A percentile compares a stretch with the other conserved stretches of the same genome.
Evolutionary conservation across 2,113 vertebrate species (phyloP).

Genomic region (Cebidichthys violaceus): DNA sequence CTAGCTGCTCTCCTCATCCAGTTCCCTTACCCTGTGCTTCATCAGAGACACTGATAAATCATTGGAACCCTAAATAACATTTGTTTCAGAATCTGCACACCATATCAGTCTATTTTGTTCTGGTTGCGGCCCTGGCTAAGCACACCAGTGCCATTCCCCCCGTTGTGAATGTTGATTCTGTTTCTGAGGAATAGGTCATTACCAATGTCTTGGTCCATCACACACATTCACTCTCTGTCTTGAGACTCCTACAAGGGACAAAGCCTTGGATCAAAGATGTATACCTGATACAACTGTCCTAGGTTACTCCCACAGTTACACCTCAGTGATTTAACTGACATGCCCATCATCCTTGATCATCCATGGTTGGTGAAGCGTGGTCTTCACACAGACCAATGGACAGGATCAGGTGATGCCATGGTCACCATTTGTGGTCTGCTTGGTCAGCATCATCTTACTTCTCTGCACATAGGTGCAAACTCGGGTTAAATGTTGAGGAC

Average conservation of each 20-base stretch:
- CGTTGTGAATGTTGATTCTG: neutral
- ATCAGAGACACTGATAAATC: neutral
- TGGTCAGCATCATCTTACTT: neutral
- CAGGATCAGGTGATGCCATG: slow-evolving; percentile 13
- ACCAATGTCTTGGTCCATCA: neutral
- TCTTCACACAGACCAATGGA: neutral
- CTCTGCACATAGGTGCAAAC: neutral
- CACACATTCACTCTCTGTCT: neutral
- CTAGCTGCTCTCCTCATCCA: neutral
- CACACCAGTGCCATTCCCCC: neutral
- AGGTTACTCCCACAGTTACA: neutral
- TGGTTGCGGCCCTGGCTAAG: neutral
- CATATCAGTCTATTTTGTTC: neutral
- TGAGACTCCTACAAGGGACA: neutral
- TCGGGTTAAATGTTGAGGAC: neutral
- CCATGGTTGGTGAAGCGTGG: slow-evolving; percentile 9
- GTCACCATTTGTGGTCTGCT: neutral
- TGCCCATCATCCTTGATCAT: slow-evolving; percentile 23
- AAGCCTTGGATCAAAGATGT: neutral
- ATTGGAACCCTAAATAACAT: neutral
- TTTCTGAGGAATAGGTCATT: neutral
- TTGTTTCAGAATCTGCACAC: neutral
- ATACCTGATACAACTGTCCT: neutral
- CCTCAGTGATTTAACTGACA: slow-evolving; percentile 24
- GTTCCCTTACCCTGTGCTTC: neutral